Evolutionary conservation across 1,140 invertebrate species (phyloP).

Genomic region (Zaprionus capensis): DNA sequence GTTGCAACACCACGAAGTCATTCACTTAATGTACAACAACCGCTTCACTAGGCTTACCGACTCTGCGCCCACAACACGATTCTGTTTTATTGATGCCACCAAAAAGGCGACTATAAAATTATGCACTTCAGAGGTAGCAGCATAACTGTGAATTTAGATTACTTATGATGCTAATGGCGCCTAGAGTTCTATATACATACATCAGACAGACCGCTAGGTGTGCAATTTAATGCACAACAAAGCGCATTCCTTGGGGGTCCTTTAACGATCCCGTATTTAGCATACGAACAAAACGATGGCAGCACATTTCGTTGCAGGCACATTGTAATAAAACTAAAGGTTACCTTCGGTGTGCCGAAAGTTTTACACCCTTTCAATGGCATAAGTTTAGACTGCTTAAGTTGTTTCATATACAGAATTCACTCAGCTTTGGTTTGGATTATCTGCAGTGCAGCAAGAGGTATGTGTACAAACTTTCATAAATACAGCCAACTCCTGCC

Average conservation of each 20-base stretch:
- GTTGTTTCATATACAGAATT: not conserved
- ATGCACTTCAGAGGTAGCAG: conserved; percentile 34
- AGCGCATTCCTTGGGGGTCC: conserved; percentile 39
- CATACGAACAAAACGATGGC: conserved; percentile 26
- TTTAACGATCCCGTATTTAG: conserved; percentile 56
- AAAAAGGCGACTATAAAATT: conserved; percentile 43
- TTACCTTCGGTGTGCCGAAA: not conserved
- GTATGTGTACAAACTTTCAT: not conserved
- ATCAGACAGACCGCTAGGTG: conserved; percentile 10
- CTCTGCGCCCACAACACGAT: conserved; percentile 18
- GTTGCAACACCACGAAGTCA: conserved; percentile 1
- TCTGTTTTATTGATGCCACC: conserved; percentile 21
- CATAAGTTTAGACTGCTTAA: not conserved
- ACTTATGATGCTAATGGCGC: conserved; percentile 52
- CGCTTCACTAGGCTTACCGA: conserved; percentile 11
- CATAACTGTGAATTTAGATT: conserved; percentile 64
- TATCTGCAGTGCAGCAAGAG: not conserved
- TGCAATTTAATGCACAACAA: conserved; percentile 47
- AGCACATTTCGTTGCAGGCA: conserved; percentile 23
- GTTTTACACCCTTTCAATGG: not conserved
- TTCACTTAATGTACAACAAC: conserved; percentile 38
- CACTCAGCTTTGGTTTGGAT: too few relatives aligned
- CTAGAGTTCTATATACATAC: conserved; percentile 3
- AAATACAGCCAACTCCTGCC: not conserved
- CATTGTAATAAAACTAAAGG: conserved; percentile 28